Evolutionary conservation across 2,113 vertebrate species (phyloP), one percentile per base, ranked within the genome.

Genomic region (Eptesicus fuscus): DNA sequence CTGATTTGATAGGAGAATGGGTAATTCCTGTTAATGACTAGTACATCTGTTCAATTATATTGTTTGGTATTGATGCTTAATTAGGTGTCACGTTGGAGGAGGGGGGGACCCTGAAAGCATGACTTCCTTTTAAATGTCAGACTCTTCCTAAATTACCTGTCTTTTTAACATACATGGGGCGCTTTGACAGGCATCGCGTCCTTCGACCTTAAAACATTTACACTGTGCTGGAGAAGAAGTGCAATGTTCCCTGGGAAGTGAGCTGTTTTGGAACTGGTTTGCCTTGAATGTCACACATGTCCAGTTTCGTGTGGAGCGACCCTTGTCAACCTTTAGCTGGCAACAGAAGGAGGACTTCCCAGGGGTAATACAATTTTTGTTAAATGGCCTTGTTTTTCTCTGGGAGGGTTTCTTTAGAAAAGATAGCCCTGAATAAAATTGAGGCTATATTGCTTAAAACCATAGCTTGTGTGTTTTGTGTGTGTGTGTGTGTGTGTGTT

Each of bases 41-140:
- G 95, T 98, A 98, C 98, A 98, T 98, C 98, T 98, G 98, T 98
- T 98, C 98, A 98, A 98, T 98, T 98, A 97, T 96, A 96, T 94
- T 98, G 97, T 91, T 93, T 98, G 98, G 96, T 98, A 98, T 98
- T 97, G 98, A 96, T 98, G 97, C 97, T 98, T 98, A 98, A 99
- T 98, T 98, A 97, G 98, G 91, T 98, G 97, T 98, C 98, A 98
- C 96, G 98, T 95, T 76, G 96, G 96, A 95, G 97, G 95, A 96
- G 92, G 94, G 96, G 49, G 80, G 96, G 93, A 88, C 96, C 13
- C 9, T 76, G 95, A 95, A 96, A 87, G 91, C 61, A 40, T 88
- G 93, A 83, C 88, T 96, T 93, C 83, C 53, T 76, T 96, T 94
- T 98, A 98, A 98, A 98, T 98, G 98, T 98, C 97, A 97, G 93